A percentile compares a stretch with the other conserved stretches of the same genome.
phyloP scores from a whole-genome alignment of 2,888 invertebrate genomes.

The Drosophila monieri region DNA sequence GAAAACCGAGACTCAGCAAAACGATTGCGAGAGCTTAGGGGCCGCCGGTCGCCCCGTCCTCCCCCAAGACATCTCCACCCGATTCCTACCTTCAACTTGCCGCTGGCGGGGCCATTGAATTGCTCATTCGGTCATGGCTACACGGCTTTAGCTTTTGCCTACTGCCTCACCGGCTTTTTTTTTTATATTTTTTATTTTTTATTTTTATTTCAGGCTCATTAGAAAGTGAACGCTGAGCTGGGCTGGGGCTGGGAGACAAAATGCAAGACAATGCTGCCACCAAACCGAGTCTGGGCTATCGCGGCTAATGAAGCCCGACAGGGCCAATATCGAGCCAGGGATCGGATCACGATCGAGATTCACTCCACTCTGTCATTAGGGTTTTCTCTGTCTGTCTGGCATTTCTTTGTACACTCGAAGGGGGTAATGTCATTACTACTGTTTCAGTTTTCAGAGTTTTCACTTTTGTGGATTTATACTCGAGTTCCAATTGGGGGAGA shows the following conservation, averaged over 20 bases:
- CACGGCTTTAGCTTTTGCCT: slow-evolving; percentile 34
- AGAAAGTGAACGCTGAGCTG: slow-evolving; percentile 69
- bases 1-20: slow-evolving; percentile 48
- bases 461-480: slow-evolving; percentile 22
- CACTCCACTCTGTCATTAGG: slow-evolving; percentile 44
- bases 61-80: slow-evolving; percentile 15
- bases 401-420: slow-evolving; percentile 6
- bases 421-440: slow-evolving; percentile 11
- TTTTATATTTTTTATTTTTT: not conserved
- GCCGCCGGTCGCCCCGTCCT: slow-evolving; percentile 8
- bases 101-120: slow-evolving; percentile 58
- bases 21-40: slow-evolving; percentile 64
- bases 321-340: slow-evolving; percentile 27
- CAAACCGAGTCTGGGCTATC: slow-evolving; percentile 38
- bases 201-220: slow-evolving; percentile 51
- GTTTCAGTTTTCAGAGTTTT: slow-evolving; percentile 11
- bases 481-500: not conserved
- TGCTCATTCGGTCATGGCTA: slow-evolving; percentile 73
- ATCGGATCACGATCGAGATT: slow-evolving; percentile 44
- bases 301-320: slow-evolving; percentile 46
- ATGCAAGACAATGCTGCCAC: slow-evolving; percentile 39
- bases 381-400: slow-evolving; percentile 6
- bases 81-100: slow-evolving; percentile 67
- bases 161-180: slow-evolving; percentile 26
- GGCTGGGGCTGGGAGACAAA: slow-evolving; percentile 66